Percentiles rank a stretch among this genome's conserved stretches.
phyloP scores from a whole-genome alignment of 2,113 vertebrate genomes.

The Lycaon pictus region DNA sequence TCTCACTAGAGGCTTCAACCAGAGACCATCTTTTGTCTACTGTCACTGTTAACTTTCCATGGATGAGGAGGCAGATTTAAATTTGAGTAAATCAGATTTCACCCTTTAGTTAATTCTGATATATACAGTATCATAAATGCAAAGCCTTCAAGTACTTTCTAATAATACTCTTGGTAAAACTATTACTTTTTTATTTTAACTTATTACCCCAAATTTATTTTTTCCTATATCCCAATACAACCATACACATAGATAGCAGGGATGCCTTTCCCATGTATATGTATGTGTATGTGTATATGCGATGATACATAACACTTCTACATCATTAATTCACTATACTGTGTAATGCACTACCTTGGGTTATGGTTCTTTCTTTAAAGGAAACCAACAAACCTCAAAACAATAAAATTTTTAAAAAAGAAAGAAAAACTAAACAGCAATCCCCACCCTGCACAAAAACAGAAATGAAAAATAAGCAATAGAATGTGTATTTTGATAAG shows the following conservation, averaged over 20 bases:
- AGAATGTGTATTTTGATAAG: background rate
- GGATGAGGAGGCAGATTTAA: background rate
- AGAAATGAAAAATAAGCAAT: background rate
- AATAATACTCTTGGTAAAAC: background rate
- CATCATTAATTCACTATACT: background rate
- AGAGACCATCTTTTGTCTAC: slow-evolving; percentile 41
- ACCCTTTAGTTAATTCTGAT: background rate
- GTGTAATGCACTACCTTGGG: background rate
- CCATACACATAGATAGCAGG: background rate
- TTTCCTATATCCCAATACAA: background rate
- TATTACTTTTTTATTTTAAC: slow-evolving; percentile 14
- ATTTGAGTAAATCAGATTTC: slow-evolving; percentile 49
- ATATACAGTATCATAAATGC: slow-evolving; percentile 26
- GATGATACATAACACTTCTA: background rate
- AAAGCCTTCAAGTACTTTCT: slow-evolving; percentile 2
- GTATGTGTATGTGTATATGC: background rate
- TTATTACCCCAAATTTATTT: background rate
- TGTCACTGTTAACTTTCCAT: slow-evolving; percentile 41
- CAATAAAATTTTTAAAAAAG: background rate
- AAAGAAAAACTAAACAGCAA: background rate
- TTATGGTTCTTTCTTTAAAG: background rate
- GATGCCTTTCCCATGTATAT: background rate
- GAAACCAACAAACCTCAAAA: background rate
- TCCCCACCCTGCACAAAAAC: rapidly evolving
- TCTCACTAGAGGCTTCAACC: slow-evolving; percentile 50